Evolutionary conservation across 2,888 invertebrate species (phyloP).

Genomic region (Xylocampa areola): DNA sequence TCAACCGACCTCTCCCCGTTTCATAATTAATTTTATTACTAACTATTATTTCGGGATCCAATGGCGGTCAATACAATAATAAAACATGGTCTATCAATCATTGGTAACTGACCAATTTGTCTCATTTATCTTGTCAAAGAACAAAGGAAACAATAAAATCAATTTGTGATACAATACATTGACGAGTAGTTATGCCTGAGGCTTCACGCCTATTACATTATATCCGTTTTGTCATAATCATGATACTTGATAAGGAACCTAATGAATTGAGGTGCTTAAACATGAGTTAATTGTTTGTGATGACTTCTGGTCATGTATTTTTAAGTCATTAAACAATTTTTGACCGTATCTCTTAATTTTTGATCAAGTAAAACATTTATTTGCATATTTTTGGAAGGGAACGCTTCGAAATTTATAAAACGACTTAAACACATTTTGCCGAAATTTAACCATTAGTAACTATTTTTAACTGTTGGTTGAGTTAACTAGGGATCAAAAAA

Average conservation of each 20-base stretch:
- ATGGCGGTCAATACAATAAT: constrained; percentile 22
- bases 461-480: too few relatives aligned
- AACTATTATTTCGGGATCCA: constrained; percentile 24
- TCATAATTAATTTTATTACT: constrained; percentile 27
- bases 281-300: background rate
- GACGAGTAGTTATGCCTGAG: constrained; percentile 16
- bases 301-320: too few relatives aligned
- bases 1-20: constrained; percentile 9
- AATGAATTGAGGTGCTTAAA: background rate
- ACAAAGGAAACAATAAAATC: constrained; percentile 46
- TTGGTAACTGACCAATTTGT: constrained; percentile 37
- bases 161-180: constrained; percentile 35
- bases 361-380: background rate
- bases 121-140: constrained; percentile 49
- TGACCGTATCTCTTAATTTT: background rate
- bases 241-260: background rate
- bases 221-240: constrained; percentile 25
- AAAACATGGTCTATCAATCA: constrained; percentile 50
- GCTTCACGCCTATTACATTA: constrained; percentile 24
- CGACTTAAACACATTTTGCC: too few relatives aligned
- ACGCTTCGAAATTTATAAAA: too few relatives aligned
- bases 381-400: too few relatives aligned
- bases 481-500: too few relatives aligned
- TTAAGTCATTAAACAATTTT: background rate
- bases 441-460: too few relatives aligned